Evolutionary conservation across 1,140 invertebrate species (phyloP).

Genomic region (Cherax destructor): DNA sequence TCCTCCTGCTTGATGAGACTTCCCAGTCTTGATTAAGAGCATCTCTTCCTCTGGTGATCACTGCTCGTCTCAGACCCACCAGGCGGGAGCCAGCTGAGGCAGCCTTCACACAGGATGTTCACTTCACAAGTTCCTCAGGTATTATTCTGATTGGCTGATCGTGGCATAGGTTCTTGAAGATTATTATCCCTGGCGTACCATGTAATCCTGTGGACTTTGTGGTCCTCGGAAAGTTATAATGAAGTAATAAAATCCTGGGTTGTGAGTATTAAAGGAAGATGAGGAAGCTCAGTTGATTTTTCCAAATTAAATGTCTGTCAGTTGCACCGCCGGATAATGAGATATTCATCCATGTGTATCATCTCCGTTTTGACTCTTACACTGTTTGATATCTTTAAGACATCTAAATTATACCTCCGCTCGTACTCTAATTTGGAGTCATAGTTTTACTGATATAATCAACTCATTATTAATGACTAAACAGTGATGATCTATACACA

Average conservation of each 20-base stretch:
- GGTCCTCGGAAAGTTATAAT: background rate
- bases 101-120: too few species aligned
- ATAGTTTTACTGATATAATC: too few species aligned
- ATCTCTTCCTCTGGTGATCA: too few species aligned
- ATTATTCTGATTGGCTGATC: background rate
- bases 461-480: too few species aligned
- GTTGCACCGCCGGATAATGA: background rate
- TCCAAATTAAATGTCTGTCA: background rate
- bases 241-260: background rate
- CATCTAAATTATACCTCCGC: too few species aligned
- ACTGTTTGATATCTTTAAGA: background rate
- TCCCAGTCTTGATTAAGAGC: too few species aligned
- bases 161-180: background rate
- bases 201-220: background rate
- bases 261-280: background rate
- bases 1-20: too few species aligned
- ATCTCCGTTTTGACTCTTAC: background rate
- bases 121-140: too few species aligned
- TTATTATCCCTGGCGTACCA: background rate
- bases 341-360: background rate
- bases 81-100: too few species aligned
- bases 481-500: too few species aligned
- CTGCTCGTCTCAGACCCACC: too few species aligned
- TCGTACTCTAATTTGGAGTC: too few species aligned
- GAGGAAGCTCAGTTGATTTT: background rate